Base-by-base conservation (phyloP, 2,113 vertebrate genomes). In the Centropus unirufus region DNA sequence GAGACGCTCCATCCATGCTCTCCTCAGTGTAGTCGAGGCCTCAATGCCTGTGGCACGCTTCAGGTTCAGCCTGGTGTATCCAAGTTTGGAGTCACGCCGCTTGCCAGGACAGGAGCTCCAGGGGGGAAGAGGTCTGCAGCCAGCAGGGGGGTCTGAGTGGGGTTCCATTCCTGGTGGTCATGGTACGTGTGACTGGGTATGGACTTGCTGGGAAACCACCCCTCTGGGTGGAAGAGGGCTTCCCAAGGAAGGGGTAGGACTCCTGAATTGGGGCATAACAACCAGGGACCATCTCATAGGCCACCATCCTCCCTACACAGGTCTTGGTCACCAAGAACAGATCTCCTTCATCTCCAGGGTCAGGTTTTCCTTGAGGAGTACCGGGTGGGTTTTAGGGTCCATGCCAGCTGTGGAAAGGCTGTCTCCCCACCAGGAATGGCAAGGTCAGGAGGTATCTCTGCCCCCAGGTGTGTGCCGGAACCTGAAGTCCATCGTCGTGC, bases 401-500 rank as follows among this genome's bases (percentile, higher is more conserved):
- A 17, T 20, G 19, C 32, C 9, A 34, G 68, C 51, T 8, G 4
- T 2, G 9, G 23, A n/a, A 42, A 74, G 6, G 30, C 23, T 59
- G 13, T n/a, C 5, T 21, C 30, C 1, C 11, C 51, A 34, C 32
- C 63, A 22, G 44, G 23, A 32, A 34, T 20, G 83, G 47, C 6
- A 5, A 9, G 0, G 2, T 4, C 81, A 70, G 11, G 13, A 1
- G 4, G 1, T 61, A 26, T 46, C 22, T 85, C 68, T 89, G 27
- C 44, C 70, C 77, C 23, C 36, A 99, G 99, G 99, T 94, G 99
- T 99, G 69, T 99, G 99, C 91, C 98, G 99, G 77, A 99, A 99
- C 97, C 98, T 99, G 64, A 99, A 99, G 94, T 99, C 99, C 96
- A 99, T 99, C 8, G 99, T 99, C 55, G 99, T 99, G 75, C 99